A percentile compares a stretch with the other conserved stretches of the same genome.
Conservation (phyloP, 2,113 vertebrate species). For the Rattus norvegicus region GRCr8 NC_086021.1:38135001-38135500, state of each 20-base stretch:
- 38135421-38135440: too few species aligned
- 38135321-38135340: not conserved
- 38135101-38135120: not conserved
- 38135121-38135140: not conserved
- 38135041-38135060: not conserved
- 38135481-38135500: too few species aligned
- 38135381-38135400: too few species aligned
- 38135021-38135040: not conserved
- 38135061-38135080: not conserved
- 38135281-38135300: not conserved
- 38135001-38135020: not conserved
- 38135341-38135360: not conserved
- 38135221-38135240: not conserved
- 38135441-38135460: not conserved
- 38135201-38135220: not conserved
- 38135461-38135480: too few species aligned
- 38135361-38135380: not conserved
- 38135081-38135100: not conserved
- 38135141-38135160: constrained; percentile 16
- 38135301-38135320: not conserved
- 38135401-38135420: not conserved
- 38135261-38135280: too few species aligned
- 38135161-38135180: not conserved
- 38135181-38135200: not conserved
- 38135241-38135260: not conserved